Conservation (phyloP, 2,888 invertebrate genomes). For the Clostera curtula region DNA sequence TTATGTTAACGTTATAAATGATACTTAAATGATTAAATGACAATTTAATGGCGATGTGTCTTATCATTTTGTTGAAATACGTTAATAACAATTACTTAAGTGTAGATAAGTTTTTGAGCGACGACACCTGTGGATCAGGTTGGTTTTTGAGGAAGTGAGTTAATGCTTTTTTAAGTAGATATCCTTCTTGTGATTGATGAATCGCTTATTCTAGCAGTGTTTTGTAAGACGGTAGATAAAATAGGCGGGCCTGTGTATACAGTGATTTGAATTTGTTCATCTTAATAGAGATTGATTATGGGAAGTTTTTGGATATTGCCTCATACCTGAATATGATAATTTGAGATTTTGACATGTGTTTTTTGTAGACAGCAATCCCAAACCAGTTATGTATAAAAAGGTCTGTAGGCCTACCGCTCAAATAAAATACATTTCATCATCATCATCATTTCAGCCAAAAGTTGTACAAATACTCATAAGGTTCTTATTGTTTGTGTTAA, state of each 20-base stretch:
- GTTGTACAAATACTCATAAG: too few species aligned
- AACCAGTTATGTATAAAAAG: too few species aligned
- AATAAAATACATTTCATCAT: too few species aligned
- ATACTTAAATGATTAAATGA: constrained; percentile 57
- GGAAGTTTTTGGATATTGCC: not conserved
- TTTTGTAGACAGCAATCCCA: too few species aligned
- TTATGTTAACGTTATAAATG: constrained; percentile 52
- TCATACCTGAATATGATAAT: too few species aligned
- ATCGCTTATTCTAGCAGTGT: constrained; percentile 43
- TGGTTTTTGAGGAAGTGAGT: constrained; percentile 41
- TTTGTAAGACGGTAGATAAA: constrained; percentile 40
- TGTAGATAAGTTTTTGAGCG: constrained; percentile 34
- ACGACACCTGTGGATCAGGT: constrained; percentile 32
- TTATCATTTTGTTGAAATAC: constrained; percentile 41
- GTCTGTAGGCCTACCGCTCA: too few species aligned
- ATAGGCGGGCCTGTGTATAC: constrained; percentile 37
- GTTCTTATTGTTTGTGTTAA: too few species aligned
- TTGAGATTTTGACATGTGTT: too few species aligned
- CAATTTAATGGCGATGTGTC: constrained; percentile 59
- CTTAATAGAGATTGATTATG: constrained; percentile 60
- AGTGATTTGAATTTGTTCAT: constrained; percentile 57
- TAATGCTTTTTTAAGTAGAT: constrained; percentile 68
- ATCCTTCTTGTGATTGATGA: constrained; percentile 67
- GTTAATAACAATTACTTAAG: constrained; percentile 55
- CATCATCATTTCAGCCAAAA: too few species aligned